A percentile compares a stretch with the other conserved stretches of the same genome.
Conservation (phyloP, 2,113 vertebrate genomes). For the Ramphastos sulfuratus region DNA sequence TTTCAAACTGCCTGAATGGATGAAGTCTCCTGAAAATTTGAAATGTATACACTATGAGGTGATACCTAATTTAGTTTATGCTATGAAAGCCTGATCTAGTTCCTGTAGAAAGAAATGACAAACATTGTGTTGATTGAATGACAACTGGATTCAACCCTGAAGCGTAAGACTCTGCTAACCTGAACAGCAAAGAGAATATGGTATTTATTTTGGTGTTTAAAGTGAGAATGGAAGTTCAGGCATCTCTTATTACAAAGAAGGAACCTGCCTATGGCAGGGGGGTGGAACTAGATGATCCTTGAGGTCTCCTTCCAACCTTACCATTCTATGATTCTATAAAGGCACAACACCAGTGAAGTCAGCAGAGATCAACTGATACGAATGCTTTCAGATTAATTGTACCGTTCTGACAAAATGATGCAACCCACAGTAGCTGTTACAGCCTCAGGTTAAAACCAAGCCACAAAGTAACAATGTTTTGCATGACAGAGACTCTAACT, state of each 20-base stretch:
- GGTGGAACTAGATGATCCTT: too few relatives aligned
- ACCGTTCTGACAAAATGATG: not conserved
- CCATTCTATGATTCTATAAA: too few relatives aligned
- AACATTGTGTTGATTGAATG: not conserved
- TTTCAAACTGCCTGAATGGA: not conserved
- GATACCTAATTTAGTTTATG: not conserved
- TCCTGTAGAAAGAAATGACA: not conserved
- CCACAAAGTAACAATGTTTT: not conserved
- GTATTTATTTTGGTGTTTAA: not conserved
- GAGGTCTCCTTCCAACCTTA: too few relatives aligned
- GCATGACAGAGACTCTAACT: not conserved
- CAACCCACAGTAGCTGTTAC: not conserved
- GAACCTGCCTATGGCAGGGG: too few relatives aligned
- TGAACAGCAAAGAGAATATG: not conserved
- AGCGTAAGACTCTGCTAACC: not conserved
- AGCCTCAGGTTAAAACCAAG: slow-evolving; percentile 23
- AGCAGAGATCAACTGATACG: slow-evolving; percentile 7
- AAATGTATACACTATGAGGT: not conserved
- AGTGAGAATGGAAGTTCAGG: not conserved
- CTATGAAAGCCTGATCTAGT: not conserved
- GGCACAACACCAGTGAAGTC: not conserved
- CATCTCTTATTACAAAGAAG: not conserved
- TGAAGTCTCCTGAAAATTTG: not conserved
- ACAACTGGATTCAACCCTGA: not conserved
- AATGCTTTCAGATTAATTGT: not conserved